These are phyloP conservation scores for Pagrus major DNA, from an alignment of 2,113 vertebrate genomes.

Conservation along the genomic window DNA sequence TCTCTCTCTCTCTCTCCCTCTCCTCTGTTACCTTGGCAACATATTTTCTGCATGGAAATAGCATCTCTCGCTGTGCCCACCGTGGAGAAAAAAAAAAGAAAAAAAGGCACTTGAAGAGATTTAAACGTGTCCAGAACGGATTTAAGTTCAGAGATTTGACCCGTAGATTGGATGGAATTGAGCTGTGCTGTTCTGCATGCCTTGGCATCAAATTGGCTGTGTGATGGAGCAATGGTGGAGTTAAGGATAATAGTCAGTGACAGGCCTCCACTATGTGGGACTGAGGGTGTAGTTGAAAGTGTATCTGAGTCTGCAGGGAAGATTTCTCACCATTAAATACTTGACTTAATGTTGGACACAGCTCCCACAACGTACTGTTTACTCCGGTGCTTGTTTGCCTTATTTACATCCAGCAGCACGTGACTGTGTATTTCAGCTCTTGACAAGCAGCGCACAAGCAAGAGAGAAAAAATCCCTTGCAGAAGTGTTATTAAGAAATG, in stretches of 20 bases:
- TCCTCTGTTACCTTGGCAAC: slow-evolving; percentile 87
- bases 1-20: slow-evolving; percentile 67
- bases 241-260: slow-evolving; percentile 42
- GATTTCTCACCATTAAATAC: neutral
- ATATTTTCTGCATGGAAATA: slow-evolving; percentile 87
- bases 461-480: slow-evolving; percentile 3
- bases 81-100: slow-evolving; percentile 39
- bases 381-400: slow-evolving; percentile 3
- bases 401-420: slow-evolving; percentile 18
- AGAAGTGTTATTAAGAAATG: slow-evolving; percentile 58
- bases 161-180: slow-evolving; percentile 39
- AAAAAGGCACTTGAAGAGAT: slow-evolving; percentile 52
- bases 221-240: slow-evolving; percentile 22
- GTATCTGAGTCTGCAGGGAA: neutral
- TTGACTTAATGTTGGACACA: neutral
- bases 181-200: slow-evolving; percentile 41
- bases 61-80: slow-evolving; percentile 78
- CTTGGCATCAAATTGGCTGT: slow-evolving; percentile 25
- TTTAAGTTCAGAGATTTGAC: slow-evolving; percentile 53
- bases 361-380: neutral
- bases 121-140: slow-evolving; percentile 51
- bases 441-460: slow-evolving; percentile 26
- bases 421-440: slow-evolving; percentile 18
- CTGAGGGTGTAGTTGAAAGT: slow-evolving; percentile 23
- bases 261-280: slow-evolving; percentile 25